These are phyloP conservation scores for Diuraphis noxia DNA, from an alignment of 1,140 invertebrate genomes.

Conservation along the genomic window DNA sequence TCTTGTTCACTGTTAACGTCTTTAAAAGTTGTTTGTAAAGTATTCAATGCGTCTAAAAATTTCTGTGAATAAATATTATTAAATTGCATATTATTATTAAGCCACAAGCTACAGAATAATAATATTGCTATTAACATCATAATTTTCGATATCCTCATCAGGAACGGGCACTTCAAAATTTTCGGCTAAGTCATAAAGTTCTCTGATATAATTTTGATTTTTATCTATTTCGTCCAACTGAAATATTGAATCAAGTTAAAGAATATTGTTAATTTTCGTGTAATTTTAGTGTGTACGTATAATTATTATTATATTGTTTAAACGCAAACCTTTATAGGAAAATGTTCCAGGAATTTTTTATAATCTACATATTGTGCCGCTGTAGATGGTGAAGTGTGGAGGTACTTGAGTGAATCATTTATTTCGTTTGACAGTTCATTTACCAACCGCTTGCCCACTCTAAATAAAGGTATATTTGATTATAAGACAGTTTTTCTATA, in stretches of 20 bases:
- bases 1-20: constrained; percentile 29
- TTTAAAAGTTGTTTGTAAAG: neutral
- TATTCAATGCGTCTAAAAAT: neutral
- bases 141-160: constrained; percentile 64
- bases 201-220: constrained; percentile 70
- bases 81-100: neutral
- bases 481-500: neutral
- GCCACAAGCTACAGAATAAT: neutral
- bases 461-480: neutral
- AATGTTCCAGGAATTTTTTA: constrained; percentile 36
- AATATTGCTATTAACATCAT: constrained; percentile 55
- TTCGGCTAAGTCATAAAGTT: constrained; percentile 74
- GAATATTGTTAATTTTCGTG: neutral
- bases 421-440: constrained; percentile 9
- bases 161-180: constrained; percentile 69
- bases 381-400: neutral
- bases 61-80: constrained; percentile 9
- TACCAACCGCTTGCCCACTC: constrained; percentile 18
- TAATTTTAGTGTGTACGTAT: neutral
- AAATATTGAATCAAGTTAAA: neutral
- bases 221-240: constrained; percentile 68
- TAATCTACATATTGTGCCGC: constrained; percentile 35
- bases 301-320: neutral
- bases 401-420: constrained; percentile 24
- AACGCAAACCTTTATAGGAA: neutral